phyloP scores from a whole-genome alignment of 1,140 invertebrate genomes.

The Macrocentrus cingulum region DNA sequence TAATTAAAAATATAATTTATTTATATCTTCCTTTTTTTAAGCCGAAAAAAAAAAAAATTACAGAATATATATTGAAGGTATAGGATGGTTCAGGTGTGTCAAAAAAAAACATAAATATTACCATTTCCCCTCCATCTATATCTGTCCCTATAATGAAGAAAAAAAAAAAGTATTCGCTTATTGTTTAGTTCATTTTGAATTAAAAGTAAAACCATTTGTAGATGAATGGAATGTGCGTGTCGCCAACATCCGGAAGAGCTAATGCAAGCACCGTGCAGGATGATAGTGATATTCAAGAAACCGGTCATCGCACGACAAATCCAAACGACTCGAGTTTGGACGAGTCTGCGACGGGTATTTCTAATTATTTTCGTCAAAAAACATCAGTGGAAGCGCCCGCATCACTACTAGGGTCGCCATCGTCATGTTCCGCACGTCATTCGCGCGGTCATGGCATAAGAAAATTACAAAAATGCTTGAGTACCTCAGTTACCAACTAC shows the following conservation, averaged over 20 bases:
- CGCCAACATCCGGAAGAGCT: conserved; percentile 61
- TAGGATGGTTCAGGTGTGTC: conserved; percentile 2
- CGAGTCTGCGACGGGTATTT: conserved; percentile 27
- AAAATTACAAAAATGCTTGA: conserved; percentile 84
- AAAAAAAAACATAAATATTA: conserved; percentile 8
- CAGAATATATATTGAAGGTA: background rate
- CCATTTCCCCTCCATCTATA: conserved; percentile 9
- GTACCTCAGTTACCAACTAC: conserved; percentile 72
- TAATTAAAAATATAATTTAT: too few species aligned
- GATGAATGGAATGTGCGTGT: conserved; percentile 79
- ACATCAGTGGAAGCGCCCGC: background rate
- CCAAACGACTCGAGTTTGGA: conserved; percentile 30
- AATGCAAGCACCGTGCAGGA: conserved; percentile 39
- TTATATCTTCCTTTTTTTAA: too few species aligned
- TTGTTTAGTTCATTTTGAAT: too few species aligned
- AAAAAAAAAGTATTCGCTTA: background rate
- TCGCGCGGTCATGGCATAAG: conserved; percentile 88
- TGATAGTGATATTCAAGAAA: conserved; percentile 47
- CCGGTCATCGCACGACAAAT: conserved; percentile 42
- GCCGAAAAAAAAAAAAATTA: too few species aligned
- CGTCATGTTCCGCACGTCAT: conserved; percentile 53
- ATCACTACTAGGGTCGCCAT: background rate
- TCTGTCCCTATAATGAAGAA: background rate
- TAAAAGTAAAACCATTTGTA: conserved; percentile 55
- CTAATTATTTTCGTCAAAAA: conserved; percentile 11